phyloP scores from a whole-genome alignment of 37 sponge, comb jelly and placozoan species.

The Ianthella basta region DNA sequence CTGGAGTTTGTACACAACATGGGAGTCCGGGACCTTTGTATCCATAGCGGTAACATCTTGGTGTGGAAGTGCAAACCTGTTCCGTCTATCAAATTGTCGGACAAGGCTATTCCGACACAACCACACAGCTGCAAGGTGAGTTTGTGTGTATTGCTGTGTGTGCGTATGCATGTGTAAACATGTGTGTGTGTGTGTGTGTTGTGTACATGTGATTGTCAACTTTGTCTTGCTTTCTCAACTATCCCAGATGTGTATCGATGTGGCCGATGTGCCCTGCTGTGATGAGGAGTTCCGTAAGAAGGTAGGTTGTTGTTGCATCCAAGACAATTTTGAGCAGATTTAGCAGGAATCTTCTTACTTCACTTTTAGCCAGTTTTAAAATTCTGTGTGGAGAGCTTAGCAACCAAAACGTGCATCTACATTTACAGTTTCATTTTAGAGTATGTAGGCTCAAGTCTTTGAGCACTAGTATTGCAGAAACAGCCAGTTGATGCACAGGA shows the following conservation, averaged over 20 bases:
- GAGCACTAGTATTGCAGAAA: too few relatives aligned
- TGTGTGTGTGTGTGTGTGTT: slow-evolving; percentile 35
- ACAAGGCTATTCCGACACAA: slow-evolving; percentile 54
- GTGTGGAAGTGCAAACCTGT: slow-evolving; percentile 69
- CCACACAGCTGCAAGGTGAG: slow-evolving; percentile 47
- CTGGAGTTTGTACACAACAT: slow-evolving; percentile 50
- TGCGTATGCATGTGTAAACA: neutral
- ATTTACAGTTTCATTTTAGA: too few relatives aligned
- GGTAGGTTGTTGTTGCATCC: neutral
- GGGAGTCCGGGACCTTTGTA: slow-evolving; percentile 40
- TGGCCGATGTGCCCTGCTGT: neutral
- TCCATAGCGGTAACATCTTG: slow-evolving; percentile 50
- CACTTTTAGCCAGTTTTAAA: too few relatives aligned
- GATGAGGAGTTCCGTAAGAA: neutral
- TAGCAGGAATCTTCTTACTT: too few relatives aligned
- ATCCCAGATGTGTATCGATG: neutral
- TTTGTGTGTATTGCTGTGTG: neutral
- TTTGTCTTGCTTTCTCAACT: neutral
- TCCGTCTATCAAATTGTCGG: slow-evolving; percentile 69
- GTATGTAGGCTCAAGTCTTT: too few relatives aligned
- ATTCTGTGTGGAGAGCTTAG: too few relatives aligned
- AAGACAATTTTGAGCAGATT: too few relatives aligned
- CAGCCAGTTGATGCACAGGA: too few relatives aligned
- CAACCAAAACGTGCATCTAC: too few relatives aligned
- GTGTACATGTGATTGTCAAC: neutral